phyloP scores from a whole-genome alignment of 1,140 invertebrate species.

The Mizuhopecten yessoensis region DNA sequence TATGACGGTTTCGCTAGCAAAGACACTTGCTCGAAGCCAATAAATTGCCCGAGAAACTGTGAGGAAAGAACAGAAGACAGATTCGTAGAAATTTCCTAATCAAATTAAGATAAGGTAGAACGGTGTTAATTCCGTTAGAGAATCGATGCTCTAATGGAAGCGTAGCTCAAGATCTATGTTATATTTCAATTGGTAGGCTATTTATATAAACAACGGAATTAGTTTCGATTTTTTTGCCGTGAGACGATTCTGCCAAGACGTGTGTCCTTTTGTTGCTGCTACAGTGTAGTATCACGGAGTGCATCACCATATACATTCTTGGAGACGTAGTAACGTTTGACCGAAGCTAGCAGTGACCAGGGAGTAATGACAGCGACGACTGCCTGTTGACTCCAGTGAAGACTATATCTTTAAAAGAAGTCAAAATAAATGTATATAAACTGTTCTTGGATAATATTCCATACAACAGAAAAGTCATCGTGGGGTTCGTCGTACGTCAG shows the following conservation, averaged over 20 bases:
- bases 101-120: neutral
- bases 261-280: neutral
- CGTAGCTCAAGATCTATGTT: neutral
- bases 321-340: neutral
- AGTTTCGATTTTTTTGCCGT: neutral
- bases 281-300: no score
- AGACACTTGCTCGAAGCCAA: neutral
- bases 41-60: neutral
- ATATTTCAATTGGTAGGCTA: neutral
- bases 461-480: no score
- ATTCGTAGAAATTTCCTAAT: no score
- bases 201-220: neutral
- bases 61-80: no score
- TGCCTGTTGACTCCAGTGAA: neutral
- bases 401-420: neutral
- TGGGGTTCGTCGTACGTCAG: no score
- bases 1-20: neutral
- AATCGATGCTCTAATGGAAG: neutral
- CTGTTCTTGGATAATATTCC: no score
- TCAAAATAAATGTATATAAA: no score
- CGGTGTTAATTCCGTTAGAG: neutral
- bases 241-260: neutral
- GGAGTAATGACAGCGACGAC: neutral
- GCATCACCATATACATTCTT: no score
- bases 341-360: neutral